phyloP scores from a whole-genome alignment of 2,113 vertebrate species.

The sheep (Ovis aries) region ARS-UI_Ramb_v3.0 NC_056074.1:5373501-5374000 shows the following conservation, averaged over 20 bases:
- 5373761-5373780: not conserved
- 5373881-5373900: not conserved
- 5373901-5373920: not conserved
- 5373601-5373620: too few relatives aligned
- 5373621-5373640: fast-evolving
- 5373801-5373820: not conserved
- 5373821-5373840: not conserved
- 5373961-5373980: not conserved
- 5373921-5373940: not conserved
- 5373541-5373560: too few relatives aligned
- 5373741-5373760: not conserved
- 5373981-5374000: not conserved
- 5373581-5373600: too few relatives aligned
- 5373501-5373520: too few relatives aligned
- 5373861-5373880: not conserved
- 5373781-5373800: not conserved
- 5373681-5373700: too few relatives aligned
- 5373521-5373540: too few relatives aligned
- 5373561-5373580: too few relatives aligned
- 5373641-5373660: too few relatives aligned
- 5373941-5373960: not conserved
- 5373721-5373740: not conserved
- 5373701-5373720: too few relatives aligned
- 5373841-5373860: not conserved
- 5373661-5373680: too few relatives aligned